Conservation (phyloP, 2,113 vertebrate species). For the Siphamia tubifer region DNA sequence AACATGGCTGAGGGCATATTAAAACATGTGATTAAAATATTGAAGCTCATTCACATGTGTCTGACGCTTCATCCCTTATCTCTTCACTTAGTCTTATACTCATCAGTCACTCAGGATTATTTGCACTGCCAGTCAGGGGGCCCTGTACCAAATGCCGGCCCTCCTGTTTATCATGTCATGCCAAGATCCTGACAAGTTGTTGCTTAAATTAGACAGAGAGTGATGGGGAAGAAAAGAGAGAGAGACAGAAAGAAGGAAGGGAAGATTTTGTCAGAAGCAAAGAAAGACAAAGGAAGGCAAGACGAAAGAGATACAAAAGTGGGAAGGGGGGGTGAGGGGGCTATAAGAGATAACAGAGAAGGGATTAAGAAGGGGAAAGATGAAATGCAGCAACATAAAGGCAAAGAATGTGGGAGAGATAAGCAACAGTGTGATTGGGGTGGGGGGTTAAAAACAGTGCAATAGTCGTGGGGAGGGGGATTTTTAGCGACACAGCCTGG, state of each 20-base stretch:
- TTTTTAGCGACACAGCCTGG: constrained; percentile 43
- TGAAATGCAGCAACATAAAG: constrained; percentile 39
- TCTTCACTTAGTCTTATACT: constrained; percentile 30
- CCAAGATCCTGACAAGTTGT: constrained; percentile 61
- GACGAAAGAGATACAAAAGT: background rate
- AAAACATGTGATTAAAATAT: constrained; percentile 35
- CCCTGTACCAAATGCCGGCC: constrained; percentile 30
- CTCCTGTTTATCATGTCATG: constrained; percentile 46
- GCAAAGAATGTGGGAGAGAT: background rate
- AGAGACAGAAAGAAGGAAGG: background rate
- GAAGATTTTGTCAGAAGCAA: constrained; percentile 3
- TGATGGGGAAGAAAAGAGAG: constrained; percentile 21
- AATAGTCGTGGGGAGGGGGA: constrained; percentile 41
- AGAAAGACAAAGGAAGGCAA: background rate
- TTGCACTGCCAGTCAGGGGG: constrained; percentile 37
- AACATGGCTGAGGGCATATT: constrained; percentile 14
- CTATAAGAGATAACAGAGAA: constrained; percentile 27
- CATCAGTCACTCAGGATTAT: constrained; percentile 64
- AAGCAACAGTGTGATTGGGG: constrained; percentile 52
- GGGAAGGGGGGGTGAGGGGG: background rate
- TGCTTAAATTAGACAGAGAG: constrained; percentile 55
- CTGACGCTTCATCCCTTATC: constrained; percentile 40
- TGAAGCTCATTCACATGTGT: constrained; percentile 25
- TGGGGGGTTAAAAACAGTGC: constrained; percentile 40
- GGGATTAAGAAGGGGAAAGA: constrained; percentile 36